Evolutionary conservation across 2,888 invertebrate species (phyloP).

Genomic region (Adineta ricciae): DNA sequence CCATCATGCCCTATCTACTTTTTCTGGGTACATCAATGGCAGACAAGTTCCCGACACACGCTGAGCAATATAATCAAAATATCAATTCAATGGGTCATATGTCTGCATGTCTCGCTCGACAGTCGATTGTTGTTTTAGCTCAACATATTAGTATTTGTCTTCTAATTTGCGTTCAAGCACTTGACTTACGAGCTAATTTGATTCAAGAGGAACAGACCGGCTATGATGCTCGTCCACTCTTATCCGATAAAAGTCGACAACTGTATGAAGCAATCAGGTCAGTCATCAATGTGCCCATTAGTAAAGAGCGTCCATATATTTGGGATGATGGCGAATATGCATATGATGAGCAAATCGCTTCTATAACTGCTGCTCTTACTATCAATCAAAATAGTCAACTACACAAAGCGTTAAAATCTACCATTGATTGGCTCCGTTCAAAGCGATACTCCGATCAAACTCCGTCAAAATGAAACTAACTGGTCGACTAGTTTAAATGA

Average conservation of each 20-base stretch:
- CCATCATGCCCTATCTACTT: constrained; percentile 39
- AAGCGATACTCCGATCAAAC: too few relatives aligned
- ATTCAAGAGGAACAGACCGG: not conserved
- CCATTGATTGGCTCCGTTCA: too few relatives aligned
- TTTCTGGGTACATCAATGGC: constrained; percentile 37
- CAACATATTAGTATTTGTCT: not conserved
- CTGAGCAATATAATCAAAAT: constrained; percentile 40
- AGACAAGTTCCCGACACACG: constrained; percentile 38
- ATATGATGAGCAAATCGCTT: not conserved
- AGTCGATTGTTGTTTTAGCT: constrained; percentile 19
- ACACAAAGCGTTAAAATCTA: too few relatives aligned
- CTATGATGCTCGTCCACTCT: not conserved
- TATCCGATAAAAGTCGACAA: not conserved
- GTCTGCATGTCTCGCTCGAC: constrained; percentile 38
- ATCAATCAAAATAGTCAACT: too few relatives aligned
- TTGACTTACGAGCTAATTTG: not conserved
- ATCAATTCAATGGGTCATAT: constrained; percentile 35
- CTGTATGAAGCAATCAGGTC: not conserved
- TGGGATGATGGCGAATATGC: not conserved
- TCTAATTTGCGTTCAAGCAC: not conserved
- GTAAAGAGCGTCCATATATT: not conserved
- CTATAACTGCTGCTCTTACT: not conserved
- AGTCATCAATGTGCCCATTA: not conserved
- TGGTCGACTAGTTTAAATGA: too few relatives aligned
- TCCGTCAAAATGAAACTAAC: too few relatives aligned